Conservation (phyloP, 1,140 invertebrate species). For the Laupala kohalensis region DNA sequence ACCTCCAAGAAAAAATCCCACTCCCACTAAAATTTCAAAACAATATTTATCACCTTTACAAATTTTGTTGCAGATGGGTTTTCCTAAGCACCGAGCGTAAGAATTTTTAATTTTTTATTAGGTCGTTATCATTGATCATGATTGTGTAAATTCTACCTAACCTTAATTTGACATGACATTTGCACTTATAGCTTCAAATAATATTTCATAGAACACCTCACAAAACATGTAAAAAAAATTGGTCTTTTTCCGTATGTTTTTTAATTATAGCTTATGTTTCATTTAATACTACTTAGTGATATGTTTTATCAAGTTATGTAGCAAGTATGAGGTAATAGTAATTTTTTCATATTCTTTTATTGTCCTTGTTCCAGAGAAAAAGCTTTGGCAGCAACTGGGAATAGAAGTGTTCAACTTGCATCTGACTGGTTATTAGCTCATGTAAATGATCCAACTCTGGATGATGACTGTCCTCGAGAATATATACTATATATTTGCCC, state of each 20-base stretch:
- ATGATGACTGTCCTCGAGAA: constrained; percentile 58
- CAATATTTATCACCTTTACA: constrained; percentile 61
- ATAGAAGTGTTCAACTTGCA: constrained; percentile 70
- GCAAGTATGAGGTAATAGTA: no score
- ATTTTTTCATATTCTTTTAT: no score
- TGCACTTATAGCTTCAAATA: no score
- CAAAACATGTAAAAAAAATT: no score
- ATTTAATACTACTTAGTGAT: no score
- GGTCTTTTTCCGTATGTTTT: no score
- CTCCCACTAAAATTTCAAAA: constrained; percentile 51
- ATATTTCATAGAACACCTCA: no score
- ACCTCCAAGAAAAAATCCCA: constrained; percentile 51
- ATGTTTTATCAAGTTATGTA: no score
- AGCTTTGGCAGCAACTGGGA: constrained; percentile 76
- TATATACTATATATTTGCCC: constrained; percentile 79
- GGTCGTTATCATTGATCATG: no score
- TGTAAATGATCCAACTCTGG: constrained; percentile 66
- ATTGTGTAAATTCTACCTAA: no score
- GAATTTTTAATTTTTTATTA: constrained; percentile 22
- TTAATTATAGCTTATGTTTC: no score
- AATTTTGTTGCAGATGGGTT: constrained; percentile 73
- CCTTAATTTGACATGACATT: no score
- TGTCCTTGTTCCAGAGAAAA: constrained; percentile 54
- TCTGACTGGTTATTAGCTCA: constrained; percentile 82
- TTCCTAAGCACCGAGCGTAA: constrained; percentile 74